These are phyloP conservation scores for Aphelinus atriplicis DNA, from an alignment of 1,140 invertebrate species.

Conservation along the genomic window DNA sequence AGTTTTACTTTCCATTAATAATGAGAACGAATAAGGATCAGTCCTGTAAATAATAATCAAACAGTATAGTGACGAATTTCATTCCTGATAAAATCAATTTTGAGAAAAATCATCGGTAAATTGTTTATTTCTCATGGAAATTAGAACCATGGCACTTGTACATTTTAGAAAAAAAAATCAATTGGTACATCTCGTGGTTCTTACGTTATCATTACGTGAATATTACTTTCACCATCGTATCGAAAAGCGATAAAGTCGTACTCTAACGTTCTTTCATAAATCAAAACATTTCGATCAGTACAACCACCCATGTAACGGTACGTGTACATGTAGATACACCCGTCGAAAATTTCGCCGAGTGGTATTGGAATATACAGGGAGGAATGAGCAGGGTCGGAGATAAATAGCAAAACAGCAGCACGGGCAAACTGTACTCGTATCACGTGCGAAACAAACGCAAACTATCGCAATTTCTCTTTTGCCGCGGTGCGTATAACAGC, in stretches of 20 bases:
- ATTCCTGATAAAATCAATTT: too few species aligned
- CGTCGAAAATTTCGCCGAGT: constrained; percentile 13
- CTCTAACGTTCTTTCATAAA: too few species aligned
- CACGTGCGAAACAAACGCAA: constrained; percentile 54
- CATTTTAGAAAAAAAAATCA: too few species aligned
- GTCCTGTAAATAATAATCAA: too few species aligned
- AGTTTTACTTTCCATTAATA: too few species aligned
- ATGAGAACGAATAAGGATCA: too few species aligned
- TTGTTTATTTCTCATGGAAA: too few species aligned
- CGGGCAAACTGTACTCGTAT: constrained; percentile 48
- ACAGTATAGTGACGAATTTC: too few species aligned
- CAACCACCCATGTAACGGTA: neutral
- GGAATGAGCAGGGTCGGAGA: neutral
- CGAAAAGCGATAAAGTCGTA: constrained; percentile 11
- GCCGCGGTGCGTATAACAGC: constrained; percentile 24
- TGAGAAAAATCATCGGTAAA: too few species aligned
- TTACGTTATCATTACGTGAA: neutral
- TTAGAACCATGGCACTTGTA: too few species aligned
- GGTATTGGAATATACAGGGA: neutral
- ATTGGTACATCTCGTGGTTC: too few species aligned
- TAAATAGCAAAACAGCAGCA: constrained; percentile 33
- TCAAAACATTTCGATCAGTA: too few species aligned
- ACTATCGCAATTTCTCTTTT: constrained; percentile 42
- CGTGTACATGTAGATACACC: neutral
- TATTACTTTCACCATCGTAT: neutral